These are phyloP conservation scores for Percopsis transmontana DNA, from an alignment of 2,113 vertebrate species.

Conservation along the genomic window DNA sequence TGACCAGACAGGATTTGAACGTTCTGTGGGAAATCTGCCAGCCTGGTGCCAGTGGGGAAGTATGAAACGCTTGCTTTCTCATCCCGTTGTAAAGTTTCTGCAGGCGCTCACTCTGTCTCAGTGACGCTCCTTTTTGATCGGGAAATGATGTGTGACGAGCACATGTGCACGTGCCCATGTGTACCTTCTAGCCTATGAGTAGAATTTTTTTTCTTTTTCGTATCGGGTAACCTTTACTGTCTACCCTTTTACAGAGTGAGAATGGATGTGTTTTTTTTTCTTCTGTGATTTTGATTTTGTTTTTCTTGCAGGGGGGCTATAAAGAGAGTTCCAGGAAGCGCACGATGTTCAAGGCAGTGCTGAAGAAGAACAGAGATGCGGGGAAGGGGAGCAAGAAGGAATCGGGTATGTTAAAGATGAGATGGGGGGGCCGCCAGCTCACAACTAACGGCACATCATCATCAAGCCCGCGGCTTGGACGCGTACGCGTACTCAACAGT, in stretches of 20 bases:
- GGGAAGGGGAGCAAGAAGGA: conserved; percentile 92
- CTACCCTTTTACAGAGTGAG: background rate
- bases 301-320: conserved; percentile 51
- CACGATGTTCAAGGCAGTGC: conserved; percentile 94
- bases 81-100: conserved; percentile 27
- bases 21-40: conserved; percentile 72
- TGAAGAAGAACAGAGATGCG: conserved; percentile 96
- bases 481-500: background rate
- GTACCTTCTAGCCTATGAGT: conserved; percentile 3
- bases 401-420: conserved; percentile 80
- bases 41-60: conserved; percentile 53
- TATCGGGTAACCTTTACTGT: background rate
- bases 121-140: conserved; percentile 8
- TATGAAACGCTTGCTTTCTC: conserved; percentile 48
- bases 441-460: background rate
- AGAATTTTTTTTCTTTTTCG: background rate
- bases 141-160: background rate
- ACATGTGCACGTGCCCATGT: background rate
- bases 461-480: conserved; percentile 5
- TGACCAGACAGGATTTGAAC: conserved; percentile 63
- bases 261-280: conserved; percentile 14
- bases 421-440: conserved; percentile 1
- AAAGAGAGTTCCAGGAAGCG: conserved; percentile 54
- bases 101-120: conserved; percentile 34
- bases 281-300: conserved; percentile 7